Evolutionary conservation across 2,888 invertebrate species (phyloP), one percentile per base, ranked within the genome.

Genomic region (Trachelus iudaicus): DNA sequence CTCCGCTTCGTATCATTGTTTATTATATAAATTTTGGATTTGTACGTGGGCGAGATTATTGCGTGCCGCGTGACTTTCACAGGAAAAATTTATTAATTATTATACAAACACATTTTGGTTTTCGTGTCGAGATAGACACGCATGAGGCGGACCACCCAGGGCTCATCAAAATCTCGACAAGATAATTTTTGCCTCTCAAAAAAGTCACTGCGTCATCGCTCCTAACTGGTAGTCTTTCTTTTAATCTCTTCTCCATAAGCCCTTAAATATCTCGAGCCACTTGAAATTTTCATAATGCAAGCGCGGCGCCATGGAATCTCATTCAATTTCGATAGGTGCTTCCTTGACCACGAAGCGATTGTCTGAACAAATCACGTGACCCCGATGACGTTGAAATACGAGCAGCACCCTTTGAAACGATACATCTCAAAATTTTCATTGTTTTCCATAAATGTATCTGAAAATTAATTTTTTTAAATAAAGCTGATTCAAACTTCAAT

Each of bases 181-280:
- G 88, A 89, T 89, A 90, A 89, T 90, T 90, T 80, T 81, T 85
- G 87, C 82, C 90, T 89, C 89, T 90, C 86, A 85, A 88, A 89
- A 91, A 90, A 88, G 86, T 87, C 85, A 88, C 88, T 85, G 81
- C 90, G 91, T 91, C 91, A 91, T 91, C 89, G 90, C 87, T 89
- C 86, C 89, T 91, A 91, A 91, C 91, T 91, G 90, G 90, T 90
- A 89, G 89, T 90, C 91, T 90, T 90, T 89, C 89, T 90, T 89
- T 89, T 90, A 90, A 91, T 90, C 89, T 86, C 84, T 82, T 79
- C 84, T 85, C 82, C 84, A 84, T 81, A 86, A 85, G 83, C 84
- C 84, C 83, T 86, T 82, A 83, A 89, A 87, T 84, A 83, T 85
- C 82, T 85, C 79, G 83, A 82, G 80, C 88, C 89, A 89, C 90